These are phyloP conservation scores for Epinephelus awoara DNA, from an alignment of 2,797 vertebrate species.

Conservation along the genomic window DNA sequence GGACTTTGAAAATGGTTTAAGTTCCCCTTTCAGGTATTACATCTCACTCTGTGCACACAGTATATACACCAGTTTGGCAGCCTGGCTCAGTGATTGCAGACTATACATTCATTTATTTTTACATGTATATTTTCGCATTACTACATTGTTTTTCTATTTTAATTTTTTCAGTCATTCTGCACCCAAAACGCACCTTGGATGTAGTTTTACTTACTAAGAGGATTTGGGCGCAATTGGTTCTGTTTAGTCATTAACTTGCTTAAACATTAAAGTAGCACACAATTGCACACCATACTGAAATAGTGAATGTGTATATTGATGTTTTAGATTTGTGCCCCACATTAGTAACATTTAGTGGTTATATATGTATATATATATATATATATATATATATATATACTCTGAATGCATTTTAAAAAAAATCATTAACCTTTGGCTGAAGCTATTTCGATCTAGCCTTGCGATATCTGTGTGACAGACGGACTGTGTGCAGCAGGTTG, in stretches of 20 bases:
- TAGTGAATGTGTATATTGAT: background rate
- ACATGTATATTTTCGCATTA: background rate
- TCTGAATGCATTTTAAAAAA: background rate
- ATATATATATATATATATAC: too few relatives aligned
- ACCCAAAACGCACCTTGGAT: background rate
- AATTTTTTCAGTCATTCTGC: background rate
- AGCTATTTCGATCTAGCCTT: too few relatives aligned
- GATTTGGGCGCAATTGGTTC: background rate
- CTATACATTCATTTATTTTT: background rate
- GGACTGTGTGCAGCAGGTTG: background rate
- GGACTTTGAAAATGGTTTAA: too few relatives aligned
- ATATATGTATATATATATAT: too few relatives aligned
- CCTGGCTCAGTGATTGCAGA: background rate
- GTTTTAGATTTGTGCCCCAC: background rate
- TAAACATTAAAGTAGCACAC: background rate
- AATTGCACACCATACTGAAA: background rate
- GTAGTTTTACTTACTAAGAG: background rate
- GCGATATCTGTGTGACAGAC: background rate
- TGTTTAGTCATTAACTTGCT: background rate
- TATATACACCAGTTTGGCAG: background rate
- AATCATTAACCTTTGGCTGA: background rate
- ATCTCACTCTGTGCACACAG: background rate
- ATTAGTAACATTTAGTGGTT: background rate
- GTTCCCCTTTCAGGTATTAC: too few relatives aligned
- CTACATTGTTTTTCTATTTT: background rate